phyloP scores from a whole-genome alignment of 2,113 vertebrate genomes.

The Cyprinodon variegatus region DNA sequence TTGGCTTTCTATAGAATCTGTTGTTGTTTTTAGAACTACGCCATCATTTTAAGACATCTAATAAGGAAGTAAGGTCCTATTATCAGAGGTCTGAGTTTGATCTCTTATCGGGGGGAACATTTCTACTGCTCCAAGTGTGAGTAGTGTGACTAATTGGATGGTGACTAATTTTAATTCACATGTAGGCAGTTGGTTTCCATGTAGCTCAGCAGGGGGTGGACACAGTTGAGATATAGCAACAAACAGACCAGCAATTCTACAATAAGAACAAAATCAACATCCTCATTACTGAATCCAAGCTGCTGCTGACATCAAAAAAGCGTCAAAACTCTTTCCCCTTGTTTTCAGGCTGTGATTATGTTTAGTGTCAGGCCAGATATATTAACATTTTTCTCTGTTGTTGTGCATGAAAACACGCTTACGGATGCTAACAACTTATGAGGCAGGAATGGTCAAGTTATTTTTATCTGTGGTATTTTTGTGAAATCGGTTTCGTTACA shows the following conservation, averaged over 20 bases:
- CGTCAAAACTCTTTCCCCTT: constrained; percentile 57
- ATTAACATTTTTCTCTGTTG: constrained; percentile 35
- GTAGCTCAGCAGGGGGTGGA: constrained; percentile 63
- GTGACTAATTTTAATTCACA: constrained; percentile 71
- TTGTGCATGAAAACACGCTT: constrained; percentile 21
- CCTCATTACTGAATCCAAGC: constrained; percentile 73
- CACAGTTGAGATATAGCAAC: constrained; percentile 67
- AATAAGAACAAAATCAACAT: constrained; percentile 76
- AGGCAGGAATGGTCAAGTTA: constrained; percentile 26
- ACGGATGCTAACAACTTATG: constrained; percentile 50
- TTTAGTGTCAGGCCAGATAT: constrained; percentile 54
- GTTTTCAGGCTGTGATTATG: constrained; percentile 62
- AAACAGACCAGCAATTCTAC: constrained; percentile 65
- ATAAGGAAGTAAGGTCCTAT: constrained; percentile 28
- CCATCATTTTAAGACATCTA: constrained; percentile 13
- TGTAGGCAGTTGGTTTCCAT: constrained; percentile 71
- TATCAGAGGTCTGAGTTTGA: constrained; percentile 36
- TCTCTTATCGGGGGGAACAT: constrained; percentile 55
- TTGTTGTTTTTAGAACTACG: constrained; percentile 17
- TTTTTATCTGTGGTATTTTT: constrained; percentile 44
- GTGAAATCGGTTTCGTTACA: constrained; percentile 14
- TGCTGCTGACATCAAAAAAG: constrained; percentile 59
- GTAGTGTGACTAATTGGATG: constrained; percentile 70
- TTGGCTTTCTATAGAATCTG: neutral
- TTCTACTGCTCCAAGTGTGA: constrained; percentile 45